Evolutionary conservation across 2,888 invertebrate genomes (phyloP).

Genomic region (Anarsia innoxiella): DNA sequence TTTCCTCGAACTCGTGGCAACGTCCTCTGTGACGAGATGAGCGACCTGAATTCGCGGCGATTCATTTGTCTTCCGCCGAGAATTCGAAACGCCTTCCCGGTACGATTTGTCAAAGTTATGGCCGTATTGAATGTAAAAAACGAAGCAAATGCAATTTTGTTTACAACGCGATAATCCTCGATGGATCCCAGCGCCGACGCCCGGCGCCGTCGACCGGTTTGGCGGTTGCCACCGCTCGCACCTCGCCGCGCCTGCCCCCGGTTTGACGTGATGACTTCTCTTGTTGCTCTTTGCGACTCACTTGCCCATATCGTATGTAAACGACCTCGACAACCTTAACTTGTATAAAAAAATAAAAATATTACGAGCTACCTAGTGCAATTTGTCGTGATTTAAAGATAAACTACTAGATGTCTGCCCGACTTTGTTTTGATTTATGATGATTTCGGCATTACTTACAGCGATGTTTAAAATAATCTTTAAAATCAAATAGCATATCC

Average conservation of each 20-base stretch:
- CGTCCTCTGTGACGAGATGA: conserved; percentile 11
- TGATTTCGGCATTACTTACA: too few relatives aligned
- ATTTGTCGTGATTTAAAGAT: conserved; percentile 5
- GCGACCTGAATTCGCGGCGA: conserved; percentile 3
- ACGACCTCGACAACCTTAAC: conserved; percentile 59
- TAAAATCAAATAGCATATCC: conserved; percentile 21
- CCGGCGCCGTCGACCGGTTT: conserved; percentile 72
- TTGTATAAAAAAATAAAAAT: too few relatives aligned
- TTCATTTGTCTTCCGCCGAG: conserved; percentile 7
- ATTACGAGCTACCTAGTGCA: conserved; percentile 5
- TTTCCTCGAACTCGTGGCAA: conserved; percentile 13
- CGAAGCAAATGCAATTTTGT: conserved; percentile 61
- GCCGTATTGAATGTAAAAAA: conserved; percentile 30
- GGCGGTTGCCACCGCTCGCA: conserved; percentile 43
- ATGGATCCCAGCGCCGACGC: conserved; percentile 45
- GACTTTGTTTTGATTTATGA: too few relatives aligned
- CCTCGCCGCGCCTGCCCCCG: conserved; percentile 52
- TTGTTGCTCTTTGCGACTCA: conserved; percentile 54
- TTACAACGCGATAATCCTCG: conserved; percentile 66
- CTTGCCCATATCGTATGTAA: conserved; percentile 62
- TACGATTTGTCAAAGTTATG: conserved; percentile 23
- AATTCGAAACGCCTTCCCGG: conserved; percentile 23
- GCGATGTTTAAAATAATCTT: conserved; percentile 11
- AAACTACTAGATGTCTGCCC: too few relatives aligned
- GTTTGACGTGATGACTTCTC: conserved; percentile 71